phyloP scores from a whole-genome alignment of 2,888 invertebrate genomes.

The Crioceris asparagi region DNA sequence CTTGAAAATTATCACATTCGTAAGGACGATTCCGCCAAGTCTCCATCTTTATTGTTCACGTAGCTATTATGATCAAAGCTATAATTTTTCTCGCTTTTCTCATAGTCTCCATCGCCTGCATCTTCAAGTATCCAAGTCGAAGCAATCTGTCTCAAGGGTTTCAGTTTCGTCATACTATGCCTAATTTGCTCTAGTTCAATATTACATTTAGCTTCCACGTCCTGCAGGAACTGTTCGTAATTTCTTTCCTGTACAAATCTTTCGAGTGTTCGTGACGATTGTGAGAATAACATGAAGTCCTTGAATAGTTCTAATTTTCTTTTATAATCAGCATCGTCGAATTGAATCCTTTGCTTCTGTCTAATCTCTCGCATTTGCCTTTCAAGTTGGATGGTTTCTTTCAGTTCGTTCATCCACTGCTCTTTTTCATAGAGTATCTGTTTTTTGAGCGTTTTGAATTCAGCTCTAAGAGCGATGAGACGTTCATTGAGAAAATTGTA shows the following conservation, averaged over 20 bases:
- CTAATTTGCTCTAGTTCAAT: constrained; percentile 19
- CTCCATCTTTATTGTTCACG: no score
- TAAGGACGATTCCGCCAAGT: no score
- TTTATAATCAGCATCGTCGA: constrained; percentile 11
- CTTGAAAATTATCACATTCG: no score
- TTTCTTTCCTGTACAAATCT: constrained; percentile 11
- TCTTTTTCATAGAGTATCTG: constrained; percentile 14
- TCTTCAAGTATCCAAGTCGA: constrained; percentile 15
- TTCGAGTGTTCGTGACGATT: constrained; percentile 12
- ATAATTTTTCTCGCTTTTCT: background rate
- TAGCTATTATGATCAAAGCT: no score
- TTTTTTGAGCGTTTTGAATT: constrained; percentile 15
- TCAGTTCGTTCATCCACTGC: constrained; percentile 17
- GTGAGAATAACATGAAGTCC: constrained; percentile 15
- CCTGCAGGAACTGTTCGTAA: constrained; percentile 16
- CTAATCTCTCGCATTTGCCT: constrained; percentile 11
- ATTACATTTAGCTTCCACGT: constrained; percentile 19
- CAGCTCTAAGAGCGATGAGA: constrained; percentile 14
- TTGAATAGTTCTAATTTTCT: constrained; percentile 15
- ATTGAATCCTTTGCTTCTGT: constrained; percentile 4
- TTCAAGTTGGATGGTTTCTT: constrained; percentile 17
- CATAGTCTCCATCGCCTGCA: background rate
- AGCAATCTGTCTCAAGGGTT: constrained; percentile 18
- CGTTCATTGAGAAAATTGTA: constrained; percentile 15
- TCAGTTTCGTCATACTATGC: constrained; percentile 16